These are phyloP conservation scores for Phyllostomus hastatus DNA, from an alignment of 2,113 vertebrate species.

Conservation along the genomic window DNA sequence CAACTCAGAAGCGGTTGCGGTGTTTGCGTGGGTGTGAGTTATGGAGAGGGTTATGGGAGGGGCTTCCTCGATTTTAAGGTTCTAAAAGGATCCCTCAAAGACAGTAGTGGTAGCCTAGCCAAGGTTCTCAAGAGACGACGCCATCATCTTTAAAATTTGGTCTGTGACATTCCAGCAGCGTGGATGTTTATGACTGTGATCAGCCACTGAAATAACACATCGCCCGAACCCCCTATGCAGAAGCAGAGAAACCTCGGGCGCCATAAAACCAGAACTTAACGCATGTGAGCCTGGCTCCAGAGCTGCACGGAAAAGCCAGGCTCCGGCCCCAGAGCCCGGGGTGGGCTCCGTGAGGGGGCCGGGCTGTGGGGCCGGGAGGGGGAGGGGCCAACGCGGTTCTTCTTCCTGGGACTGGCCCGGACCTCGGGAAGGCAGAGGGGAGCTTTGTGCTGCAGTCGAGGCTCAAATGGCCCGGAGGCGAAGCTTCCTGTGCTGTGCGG, in stretches of 20 bases:
- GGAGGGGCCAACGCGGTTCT: no score
- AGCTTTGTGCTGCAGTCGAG: not conserved
- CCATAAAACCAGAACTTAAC: not conserved
- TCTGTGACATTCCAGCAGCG: not conserved
- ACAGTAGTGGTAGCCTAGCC: not conserved
- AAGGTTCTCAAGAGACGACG: not conserved
- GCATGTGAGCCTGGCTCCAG: not conserved
- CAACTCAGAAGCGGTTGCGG: not conserved
- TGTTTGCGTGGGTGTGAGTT: not conserved
- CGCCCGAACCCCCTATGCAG: not conserved
- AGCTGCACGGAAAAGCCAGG: not conserved
- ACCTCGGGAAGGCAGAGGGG: not conserved
- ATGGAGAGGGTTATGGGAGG: not conserved
- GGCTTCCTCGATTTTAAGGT: not conserved
- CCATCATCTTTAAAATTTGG: not conserved
- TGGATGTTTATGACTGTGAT: not conserved
- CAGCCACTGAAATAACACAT: accelerated
- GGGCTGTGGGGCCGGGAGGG: not conserved
- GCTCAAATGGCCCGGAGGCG: not conserved
- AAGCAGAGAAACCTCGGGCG: no score
- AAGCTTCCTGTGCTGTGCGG: not conserved
- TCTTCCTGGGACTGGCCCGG: not conserved
- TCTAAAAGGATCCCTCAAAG: not conserved
- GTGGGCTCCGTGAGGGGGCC: not conserved
- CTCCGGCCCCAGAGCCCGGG: not conserved